Evolutionary conservation across 1,140 invertebrate genomes (phyloP), one percentile per base, ranked within the genome.

Genomic region (Lucilia cuprina): DNA sequence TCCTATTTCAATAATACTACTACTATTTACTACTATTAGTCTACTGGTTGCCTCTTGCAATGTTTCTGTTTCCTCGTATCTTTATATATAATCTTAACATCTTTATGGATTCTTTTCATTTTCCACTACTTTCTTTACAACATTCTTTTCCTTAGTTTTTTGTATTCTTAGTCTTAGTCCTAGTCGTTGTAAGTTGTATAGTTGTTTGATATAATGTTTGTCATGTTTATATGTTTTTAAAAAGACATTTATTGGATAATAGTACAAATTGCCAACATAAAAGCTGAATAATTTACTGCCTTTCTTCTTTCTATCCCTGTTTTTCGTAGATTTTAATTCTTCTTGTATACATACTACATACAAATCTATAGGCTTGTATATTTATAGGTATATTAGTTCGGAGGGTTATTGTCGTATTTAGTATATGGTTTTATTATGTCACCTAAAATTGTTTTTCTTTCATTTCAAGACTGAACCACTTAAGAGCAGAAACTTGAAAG

Each of bases 231-330:
- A 70, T 19, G 41, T 49, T 49, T 78, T 80, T 49, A 80, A 80
- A 65, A 49, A 80, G 41, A 80, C 77, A 80, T 80, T 80, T 80
- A 80, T 80, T 80, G 65, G 84, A 85, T 85, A 85, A 85, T 85
- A 35, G 84, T 85, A 85, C 84, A 85, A 85, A 85, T 85, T 85
- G 78, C 84, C 84, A 85, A 85, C 84, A 85, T 85, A 85, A 85
- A 85, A 85, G 84, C 83, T 83, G 78, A 65, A 85, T 85, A 85
- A 85, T 85, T 85, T 85, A 85, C 83, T 84, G 70, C 77, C 34
- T 49, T 82, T 83, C n/a, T n/a, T n/a, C n/a, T n/a, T n/a, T 65
- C 34, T 60, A 14, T 10, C 41, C 41, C 55, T 60, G 13, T 60
- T n/a, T 60, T 60, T 17, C 25, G 25, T 8, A 8, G 60, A 65